Conservation (phyloP, 2,888 invertebrate genomes). For the Sinotaia quadrata region DNA sequence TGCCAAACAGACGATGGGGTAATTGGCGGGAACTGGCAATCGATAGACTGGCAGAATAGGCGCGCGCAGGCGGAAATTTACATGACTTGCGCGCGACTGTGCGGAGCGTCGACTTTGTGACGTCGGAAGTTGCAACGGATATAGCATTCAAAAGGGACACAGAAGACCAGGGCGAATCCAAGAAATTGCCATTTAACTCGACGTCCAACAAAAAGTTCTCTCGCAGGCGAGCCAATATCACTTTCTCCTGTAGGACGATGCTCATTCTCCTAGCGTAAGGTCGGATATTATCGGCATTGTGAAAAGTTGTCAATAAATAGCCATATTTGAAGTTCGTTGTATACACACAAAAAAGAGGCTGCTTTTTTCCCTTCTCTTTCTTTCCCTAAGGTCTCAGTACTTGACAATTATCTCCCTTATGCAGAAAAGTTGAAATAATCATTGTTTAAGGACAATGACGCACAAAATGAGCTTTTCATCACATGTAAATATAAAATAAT, state of each 20-base stretch:
- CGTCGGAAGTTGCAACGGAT: slow-evolving; percentile 23
- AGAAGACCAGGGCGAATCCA: not conserved
- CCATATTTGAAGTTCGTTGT: no score
- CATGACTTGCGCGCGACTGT: slow-evolving; percentile 28
- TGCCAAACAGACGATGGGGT: not conserved
- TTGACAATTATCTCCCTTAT: no score
- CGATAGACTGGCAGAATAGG: not conserved
- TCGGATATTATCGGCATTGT: slow-evolving; percentile 25
- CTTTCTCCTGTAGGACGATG: slow-evolving; percentile 14
- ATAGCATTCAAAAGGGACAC: slow-evolving; percentile 22
- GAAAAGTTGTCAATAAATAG: no score
- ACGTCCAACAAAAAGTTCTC: slow-evolving; percentile 17
- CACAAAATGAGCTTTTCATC: no score
- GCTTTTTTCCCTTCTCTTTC: no score
- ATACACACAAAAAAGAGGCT: no score
- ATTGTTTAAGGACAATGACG: no score
- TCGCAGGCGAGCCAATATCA: not conserved
- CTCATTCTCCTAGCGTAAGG: not conserved
- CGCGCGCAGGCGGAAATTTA: slow-evolving; percentile 27
- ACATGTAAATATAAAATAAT: no score
- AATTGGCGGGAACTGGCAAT: not conserved
- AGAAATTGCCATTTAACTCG: slow-evolving; percentile 30
- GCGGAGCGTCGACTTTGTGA: slow-evolving; percentile 22
- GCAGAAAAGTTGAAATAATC: no score
- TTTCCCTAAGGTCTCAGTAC: no score